A percentile compares a stretch with the other conserved stretches of the same genome.
phyloP scores from a whole-genome alignment of 2,888 invertebrate species.

The Hofmannophila pseudospretella region DNA sequence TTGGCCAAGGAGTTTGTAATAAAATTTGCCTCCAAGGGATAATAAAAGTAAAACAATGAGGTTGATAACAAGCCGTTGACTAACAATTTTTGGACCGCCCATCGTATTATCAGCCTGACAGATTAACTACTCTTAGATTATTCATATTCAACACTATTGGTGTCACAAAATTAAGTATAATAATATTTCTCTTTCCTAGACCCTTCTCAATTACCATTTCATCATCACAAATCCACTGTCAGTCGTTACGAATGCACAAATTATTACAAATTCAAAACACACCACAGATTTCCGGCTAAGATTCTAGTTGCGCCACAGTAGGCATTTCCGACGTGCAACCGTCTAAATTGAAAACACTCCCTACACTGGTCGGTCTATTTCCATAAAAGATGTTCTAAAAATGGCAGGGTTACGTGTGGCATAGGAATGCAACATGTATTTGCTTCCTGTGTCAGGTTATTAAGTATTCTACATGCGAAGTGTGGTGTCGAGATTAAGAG shows the following conservation, averaged over 20 bases:
- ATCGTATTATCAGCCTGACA: too few species aligned
- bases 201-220: too few species aligned
- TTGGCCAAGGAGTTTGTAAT: too few species aligned
- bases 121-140: too few species aligned
- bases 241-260: not conserved
- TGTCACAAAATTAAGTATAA: too few species aligned
- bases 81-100: too few species aligned
- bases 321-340: constrained; percentile 11
- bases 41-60: too few species aligned
- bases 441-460: constrained; percentile 9
- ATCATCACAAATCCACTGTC: too few species aligned
- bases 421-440: constrained; percentile 6
- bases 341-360: constrained; percentile 6
- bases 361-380: constrained; percentile 6
- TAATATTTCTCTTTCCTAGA: too few species aligned
- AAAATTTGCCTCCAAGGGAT: too few species aligned
- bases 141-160: too few species aligned
- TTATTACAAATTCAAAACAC: constrained; percentile 1
- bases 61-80: too few species aligned
- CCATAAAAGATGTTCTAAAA: constrained; percentile 8
- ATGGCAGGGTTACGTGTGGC: constrained; percentile 5
- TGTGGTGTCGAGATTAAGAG: constrained; percentile 1
- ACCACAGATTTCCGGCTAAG: constrained; percentile 1
- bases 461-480: constrained; percentile 2
- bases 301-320: constrained; percentile 1